A percentile compares a stretch with the other conserved stretches of the same genome.
Evolutionary conservation across 2,888 invertebrate species (phyloP).

Genomic region (Dioctria linearis): DNA sequence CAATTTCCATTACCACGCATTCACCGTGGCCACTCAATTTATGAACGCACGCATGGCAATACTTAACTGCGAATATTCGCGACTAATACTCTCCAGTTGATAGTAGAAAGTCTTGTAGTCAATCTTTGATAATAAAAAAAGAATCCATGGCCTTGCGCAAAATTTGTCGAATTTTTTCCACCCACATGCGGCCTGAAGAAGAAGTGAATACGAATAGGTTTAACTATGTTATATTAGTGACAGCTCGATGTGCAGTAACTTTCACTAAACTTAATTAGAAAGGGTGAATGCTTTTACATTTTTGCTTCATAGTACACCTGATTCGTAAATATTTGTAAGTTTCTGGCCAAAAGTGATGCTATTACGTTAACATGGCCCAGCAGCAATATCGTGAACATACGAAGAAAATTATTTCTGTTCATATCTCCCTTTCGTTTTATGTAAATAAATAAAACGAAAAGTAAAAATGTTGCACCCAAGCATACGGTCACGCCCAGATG

Average conservation of each 20-base stretch:
- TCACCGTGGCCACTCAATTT: background rate
- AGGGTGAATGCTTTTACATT: conserved; percentile 4
- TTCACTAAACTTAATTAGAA: conserved; percentile 24
- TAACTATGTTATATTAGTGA: background rate
- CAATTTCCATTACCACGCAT: background rate
- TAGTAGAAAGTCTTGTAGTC: conserved; percentile 27
- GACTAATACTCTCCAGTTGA: conserved; percentile 13
- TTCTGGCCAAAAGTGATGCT: conserved; percentile 4
- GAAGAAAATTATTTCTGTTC: no score
- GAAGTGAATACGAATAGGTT: conserved; percentile 23
- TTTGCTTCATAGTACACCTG: conserved; percentile 34
- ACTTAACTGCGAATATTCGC: background rate
- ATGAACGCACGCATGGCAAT: background rate
- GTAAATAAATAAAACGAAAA: conserved; percentile 17
- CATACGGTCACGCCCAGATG: conserved; percentile 24
- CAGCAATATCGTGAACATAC: no score
- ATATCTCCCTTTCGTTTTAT: conserved; percentile 1
- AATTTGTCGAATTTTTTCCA: conserved; percentile 33
- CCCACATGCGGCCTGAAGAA: conserved; percentile 22
- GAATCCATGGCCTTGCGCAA: conserved; percentile 10
- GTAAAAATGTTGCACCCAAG: conserved; percentile 6
- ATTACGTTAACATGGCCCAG: conserved; percentile 1
- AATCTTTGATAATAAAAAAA: conserved; percentile 29
- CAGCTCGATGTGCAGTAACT: background rate
- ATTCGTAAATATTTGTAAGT: background rate